These are phyloP conservation scores for Andrena bicolor DNA, from an alignment of 2,888 invertebrate genomes.

Conservation along the genomic window DNA sequence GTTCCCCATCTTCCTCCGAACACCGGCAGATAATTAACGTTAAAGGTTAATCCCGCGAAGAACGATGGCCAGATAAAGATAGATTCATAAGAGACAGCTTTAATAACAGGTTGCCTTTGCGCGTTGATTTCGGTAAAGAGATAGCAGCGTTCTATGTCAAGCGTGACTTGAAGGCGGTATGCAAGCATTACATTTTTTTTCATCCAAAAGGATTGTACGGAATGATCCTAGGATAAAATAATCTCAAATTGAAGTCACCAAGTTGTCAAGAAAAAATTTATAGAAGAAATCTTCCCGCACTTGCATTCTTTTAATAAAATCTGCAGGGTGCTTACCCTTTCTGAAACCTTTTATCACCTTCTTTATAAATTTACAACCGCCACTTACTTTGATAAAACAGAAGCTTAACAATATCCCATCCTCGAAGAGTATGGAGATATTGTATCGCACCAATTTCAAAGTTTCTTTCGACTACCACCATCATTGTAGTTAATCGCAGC, in stretches of 20 bases:
- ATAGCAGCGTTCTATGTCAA: conserved; percentile 15
- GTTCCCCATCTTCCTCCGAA: conserved; percentile 62
- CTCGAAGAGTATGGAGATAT: too few relatives aligned
- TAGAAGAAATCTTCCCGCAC: too few relatives aligned
- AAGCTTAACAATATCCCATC: too few relatives aligned
- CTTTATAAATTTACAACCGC: too few relatives aligned
- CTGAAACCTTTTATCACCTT: too few relatives aligned
- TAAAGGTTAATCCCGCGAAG: conserved; percentile 79
- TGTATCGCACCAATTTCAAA: too few relatives aligned
- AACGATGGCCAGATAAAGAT: conserved; percentile 62
- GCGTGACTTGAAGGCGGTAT: conserved; percentile 25
- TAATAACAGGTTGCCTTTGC: conserved; percentile 52
- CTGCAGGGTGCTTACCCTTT: too few relatives aligned
- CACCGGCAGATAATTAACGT: conserved; percentile 80
- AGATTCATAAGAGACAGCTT: conserved; percentile 33
- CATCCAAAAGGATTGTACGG: background rate
- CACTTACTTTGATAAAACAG: too few relatives aligned
- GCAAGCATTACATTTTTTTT: background rate
- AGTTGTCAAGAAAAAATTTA: too few relatives aligned
- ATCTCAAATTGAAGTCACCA: too few relatives aligned
- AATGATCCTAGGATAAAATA: background rate
- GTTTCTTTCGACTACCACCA: too few relatives aligned
- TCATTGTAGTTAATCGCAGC: conserved; percentile 10
- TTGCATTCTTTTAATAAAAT: too few relatives aligned
- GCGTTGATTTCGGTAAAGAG: conserved; percentile 8